Conservation (phyloP, 2,888 invertebrate genomes). For the Limnephilus marmoratus region DNA sequence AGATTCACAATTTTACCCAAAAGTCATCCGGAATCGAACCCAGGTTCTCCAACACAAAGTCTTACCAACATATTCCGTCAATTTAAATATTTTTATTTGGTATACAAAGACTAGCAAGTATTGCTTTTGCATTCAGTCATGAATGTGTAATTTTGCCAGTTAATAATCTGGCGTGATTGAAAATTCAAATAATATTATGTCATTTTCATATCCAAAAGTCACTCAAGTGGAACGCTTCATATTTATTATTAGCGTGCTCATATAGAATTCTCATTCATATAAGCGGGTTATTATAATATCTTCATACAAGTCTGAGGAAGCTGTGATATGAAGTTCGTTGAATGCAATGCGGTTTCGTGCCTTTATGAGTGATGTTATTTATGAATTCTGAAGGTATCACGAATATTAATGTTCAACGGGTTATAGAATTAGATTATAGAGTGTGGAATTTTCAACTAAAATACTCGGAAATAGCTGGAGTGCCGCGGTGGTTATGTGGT, state of each 20-base stretch:
- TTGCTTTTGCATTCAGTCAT: background rate
- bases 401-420: background rate
- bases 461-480: background rate
- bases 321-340: background rate
- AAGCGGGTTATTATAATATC: background rate
- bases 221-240: background rate
- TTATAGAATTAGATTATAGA: background rate
- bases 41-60: too few species aligned
- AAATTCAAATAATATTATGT: conserved; percentile 28
- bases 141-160: background rate
- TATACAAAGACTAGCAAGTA: background rate
- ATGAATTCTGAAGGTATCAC: background rate
- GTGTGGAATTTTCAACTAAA: background rate
- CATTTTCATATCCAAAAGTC: conserved; percentile 15
- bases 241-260: background rate
- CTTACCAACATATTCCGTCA: background rate
- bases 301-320: background rate
- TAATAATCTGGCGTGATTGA: conserved; percentile 4
- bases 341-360: background rate
- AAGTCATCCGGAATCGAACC: too few species aligned
- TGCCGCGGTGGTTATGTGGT: background rate
- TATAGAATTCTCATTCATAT: background rate
- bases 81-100: background rate
- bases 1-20: too few species aligned
- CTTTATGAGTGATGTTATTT: background rate